A percentile compares a stretch with the other conserved stretches of the same genome.
phyloP scores from a whole-genome alignment of 2,888 invertebrate genomes.

The Cyaniris semiargus region DNA sequence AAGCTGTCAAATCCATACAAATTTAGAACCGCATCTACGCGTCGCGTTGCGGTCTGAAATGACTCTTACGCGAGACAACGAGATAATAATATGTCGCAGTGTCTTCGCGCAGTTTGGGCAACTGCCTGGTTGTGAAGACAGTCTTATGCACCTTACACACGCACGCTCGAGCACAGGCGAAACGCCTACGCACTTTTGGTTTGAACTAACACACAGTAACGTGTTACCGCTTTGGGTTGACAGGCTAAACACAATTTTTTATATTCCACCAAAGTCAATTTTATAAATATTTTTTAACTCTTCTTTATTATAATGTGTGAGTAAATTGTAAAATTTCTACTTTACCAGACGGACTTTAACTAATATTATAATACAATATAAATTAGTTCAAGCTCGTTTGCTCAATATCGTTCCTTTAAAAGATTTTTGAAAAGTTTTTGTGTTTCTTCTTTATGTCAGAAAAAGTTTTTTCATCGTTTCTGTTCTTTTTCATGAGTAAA shows the following conservation, averaged over 20 bases:
- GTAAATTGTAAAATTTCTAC: background rate
- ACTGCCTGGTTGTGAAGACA: background rate
- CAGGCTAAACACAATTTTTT: constrained; percentile 2
- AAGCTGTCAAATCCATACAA: too few relatives aligned
- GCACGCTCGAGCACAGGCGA: constrained; percentile 37
- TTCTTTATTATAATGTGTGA: background rate
- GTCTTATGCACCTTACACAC: constrained; percentile 37
- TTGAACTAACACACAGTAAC: constrained; percentile 38
- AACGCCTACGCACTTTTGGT: constrained; percentile 41
- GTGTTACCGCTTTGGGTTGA: constrained; percentile 33
- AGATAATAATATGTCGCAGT: background rate
- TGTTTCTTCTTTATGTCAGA: too few relatives aligned
- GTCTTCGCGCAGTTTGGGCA: background rate
- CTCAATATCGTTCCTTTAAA: background rate
- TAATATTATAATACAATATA: background rate
- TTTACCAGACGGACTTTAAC: background rate
- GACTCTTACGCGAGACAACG: too few relatives aligned
- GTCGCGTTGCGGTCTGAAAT: too few relatives aligned
- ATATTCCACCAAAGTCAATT: background rate
- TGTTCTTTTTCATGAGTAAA: too few relatives aligned
- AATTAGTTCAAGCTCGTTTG: too few relatives aligned
- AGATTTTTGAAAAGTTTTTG: background rate
- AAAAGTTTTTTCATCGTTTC: too few relatives aligned
- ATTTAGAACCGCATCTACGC: too few relatives aligned
- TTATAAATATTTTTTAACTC: background rate